Evolutionary conservation across 1,140 invertebrate genomes (phyloP), one percentile per base, ranked within the genome.

Genomic region (Apis laboriosa): DNA sequence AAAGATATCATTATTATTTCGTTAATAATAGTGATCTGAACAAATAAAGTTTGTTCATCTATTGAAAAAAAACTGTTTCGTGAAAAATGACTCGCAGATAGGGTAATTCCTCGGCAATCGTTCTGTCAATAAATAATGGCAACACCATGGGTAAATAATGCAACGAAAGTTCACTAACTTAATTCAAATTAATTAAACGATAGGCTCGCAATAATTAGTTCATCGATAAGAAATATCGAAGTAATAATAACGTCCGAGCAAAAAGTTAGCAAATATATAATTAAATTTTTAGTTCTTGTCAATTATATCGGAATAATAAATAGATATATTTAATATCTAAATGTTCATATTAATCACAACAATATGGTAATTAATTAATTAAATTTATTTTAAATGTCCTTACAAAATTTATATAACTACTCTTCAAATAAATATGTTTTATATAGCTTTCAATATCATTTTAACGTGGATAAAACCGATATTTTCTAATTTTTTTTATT

Each of bases 61-160:
- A 34, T 12, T 28, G n/a, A 76, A 53, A 28, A 9, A 53, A 19
- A 43, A 43, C n/a, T 15, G 17, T 9, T 21, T 3, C 58, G 56
- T 60, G 19, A 81, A 81, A 75, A 76, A 76, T 81, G 72, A 19
- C 55, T 9, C 24, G 12, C 19, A 49, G 61, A 81, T 76, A 81
- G 8, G 34, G 15, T 9, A 34, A 34, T 34, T 5, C 8, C 19
- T 7, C 2, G 19, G 1, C 67, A 49, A 61, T 70, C 12, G 21
- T 77, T 8, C 17, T 17, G 19, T 28, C 53, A 60, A 67, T 75
- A 66, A 81, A 67, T 28, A 60, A 76, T 68, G 71, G 53, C 34
- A 51, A 80, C 21, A 11, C 56, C 7, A 1, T 28, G n/a, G 17
- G 1, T 17, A 61, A 75, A 75, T 75, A 67, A 67, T 21, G 13